Percentiles rank a stretch among this genome's conserved stretches.
Conservation (phyloP, 2,888 invertebrate genomes). For the Cantharis rufa region DNA sequence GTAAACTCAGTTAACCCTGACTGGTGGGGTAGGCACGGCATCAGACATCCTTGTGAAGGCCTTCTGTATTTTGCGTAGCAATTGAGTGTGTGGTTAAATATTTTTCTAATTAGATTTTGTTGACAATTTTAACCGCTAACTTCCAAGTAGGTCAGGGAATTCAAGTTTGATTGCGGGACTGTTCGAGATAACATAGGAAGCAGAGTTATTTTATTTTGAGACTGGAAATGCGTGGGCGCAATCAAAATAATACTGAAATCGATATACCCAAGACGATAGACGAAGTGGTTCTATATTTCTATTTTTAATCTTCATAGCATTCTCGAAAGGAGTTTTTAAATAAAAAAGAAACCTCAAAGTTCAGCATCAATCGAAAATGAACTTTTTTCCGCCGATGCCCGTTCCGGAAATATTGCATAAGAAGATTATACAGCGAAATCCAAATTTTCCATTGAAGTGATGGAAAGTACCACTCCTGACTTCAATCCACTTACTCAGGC, state of each 20-base stretch:
- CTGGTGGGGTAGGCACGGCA: conserved; percentile 23
- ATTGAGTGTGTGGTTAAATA: not conserved
- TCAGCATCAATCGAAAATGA: not conserved
- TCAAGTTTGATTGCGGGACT: not conserved
- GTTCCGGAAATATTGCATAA: not conserved
- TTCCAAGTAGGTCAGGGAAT: not conserved
- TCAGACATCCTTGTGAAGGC: conserved; percentile 19
- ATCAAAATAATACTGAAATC: not conserved
- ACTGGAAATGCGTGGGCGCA: not conserved
- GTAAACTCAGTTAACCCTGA: conserved; percentile 14
- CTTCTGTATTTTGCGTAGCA: not conserved
- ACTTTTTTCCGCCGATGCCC: not conserved
- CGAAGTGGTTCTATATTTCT: not conserved
- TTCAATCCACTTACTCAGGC: not conserved
- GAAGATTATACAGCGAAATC: not conserved
- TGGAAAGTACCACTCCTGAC: not conserved
- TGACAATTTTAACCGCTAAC: not conserved
- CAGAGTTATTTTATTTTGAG: not conserved
- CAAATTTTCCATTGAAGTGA: not conserved
- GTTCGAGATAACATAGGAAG: not conserved
- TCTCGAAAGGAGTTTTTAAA: not conserved
- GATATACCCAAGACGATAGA: not conserved
- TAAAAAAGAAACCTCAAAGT: not conserved
- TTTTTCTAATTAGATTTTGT: not conserved
- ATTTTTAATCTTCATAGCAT: not conserved